A percentile compares a stretch with the other conserved stretches of the same genome.
These are phyloP conservation scores for Agrypnus murinus DNA, from an alignment of 2,888 invertebrate species.

Conservation along the genomic window DNA sequence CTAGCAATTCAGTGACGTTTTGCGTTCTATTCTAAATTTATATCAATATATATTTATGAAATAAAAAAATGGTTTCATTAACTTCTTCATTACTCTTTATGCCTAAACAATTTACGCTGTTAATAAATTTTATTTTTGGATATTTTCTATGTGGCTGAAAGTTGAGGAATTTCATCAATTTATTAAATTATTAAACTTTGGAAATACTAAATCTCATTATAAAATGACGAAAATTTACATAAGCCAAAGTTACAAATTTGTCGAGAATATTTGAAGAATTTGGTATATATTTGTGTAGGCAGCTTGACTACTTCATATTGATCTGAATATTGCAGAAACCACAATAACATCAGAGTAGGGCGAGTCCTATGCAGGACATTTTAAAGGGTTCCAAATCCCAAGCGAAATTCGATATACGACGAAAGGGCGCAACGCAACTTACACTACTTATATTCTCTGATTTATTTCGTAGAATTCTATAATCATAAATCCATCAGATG, in stretches of 20 bases:
- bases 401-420: slow-evolving; percentile 29
- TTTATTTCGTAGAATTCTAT: slow-evolving; percentile 44
- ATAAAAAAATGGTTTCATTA: too few relatives aligned
- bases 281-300: slow-evolving; percentile 6
- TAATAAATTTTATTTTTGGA: too few relatives aligned
- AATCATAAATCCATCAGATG: slow-evolving; percentile 47
- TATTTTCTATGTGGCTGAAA: too few relatives aligned
- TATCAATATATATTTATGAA: too few relatives aligned
- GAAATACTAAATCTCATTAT: too few relatives aligned
- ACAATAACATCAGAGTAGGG: slow-evolving; percentile 26
- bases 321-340: slow-evolving; percentile 34
- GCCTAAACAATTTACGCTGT: too few relatives aligned
- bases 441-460: slow-evolving; percentile 39
- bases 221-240: too few relatives aligned
- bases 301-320: slow-evolving; percentile 26
- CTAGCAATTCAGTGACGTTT: too few relatives aligned
- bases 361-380: slow-evolving; percentile 30
- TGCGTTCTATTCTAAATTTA: too few relatives aligned
- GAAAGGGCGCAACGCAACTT: slow-evolving; percentile 32
- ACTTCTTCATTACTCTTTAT: too few relatives aligned
- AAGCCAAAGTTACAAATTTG: slow-evolving; percentile 1
- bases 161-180: too few relatives aligned
- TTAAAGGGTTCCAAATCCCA: slow-evolving; percentile 28
- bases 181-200: too few relatives aligned
- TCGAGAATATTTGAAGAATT: slow-evolving; percentile 1